These are phyloP conservation scores for Andricus grossulariae DNA, from an alignment of 1,140 invertebrate genomes.

Conservation along the genomic window DNA sequence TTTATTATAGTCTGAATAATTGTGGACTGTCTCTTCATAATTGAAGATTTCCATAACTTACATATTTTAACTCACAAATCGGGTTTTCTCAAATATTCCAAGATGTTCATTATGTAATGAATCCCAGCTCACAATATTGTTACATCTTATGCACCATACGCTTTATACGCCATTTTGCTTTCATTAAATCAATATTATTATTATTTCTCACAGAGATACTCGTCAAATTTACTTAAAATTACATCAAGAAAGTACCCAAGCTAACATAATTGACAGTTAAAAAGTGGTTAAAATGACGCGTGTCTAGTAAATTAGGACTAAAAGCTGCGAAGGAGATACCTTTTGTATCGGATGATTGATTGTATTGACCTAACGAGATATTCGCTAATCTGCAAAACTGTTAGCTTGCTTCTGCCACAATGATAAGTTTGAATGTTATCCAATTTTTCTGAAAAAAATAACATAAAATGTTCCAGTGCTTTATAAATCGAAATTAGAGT, in stretches of 20 bases:
- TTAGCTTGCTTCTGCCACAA: neutral
- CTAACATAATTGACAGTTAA: too few relatives aligned
- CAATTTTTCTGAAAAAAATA: neutral
- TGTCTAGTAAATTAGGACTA: neutral
- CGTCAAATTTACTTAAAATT: neutral
- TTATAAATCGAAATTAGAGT: neutral
- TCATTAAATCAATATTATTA: too few relatives aligned
- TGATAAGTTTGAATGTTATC: neutral
- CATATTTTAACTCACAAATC: neutral
- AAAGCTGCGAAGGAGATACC: neutral
- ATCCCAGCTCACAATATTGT: neutral
- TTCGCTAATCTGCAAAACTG: conserved; percentile 4
- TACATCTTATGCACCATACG: neutral
- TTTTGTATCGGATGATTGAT: conserved; percentile 4
- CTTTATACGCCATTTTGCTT: neutral
- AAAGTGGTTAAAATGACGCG: neutral
- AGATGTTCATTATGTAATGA: neutral
- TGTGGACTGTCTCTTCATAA: conserved; percentile 17
- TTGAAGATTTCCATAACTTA: conserved; percentile 20
- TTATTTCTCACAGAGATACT: neutral
- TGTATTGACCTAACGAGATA: neutral
- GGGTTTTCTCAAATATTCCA: neutral
- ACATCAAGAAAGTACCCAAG: neutral
- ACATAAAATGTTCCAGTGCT: neutral
- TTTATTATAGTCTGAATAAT: conserved; percentile 14